Percentiles rank a stretch among this genome's conserved stretches.
Evolutionary conservation across 2,888 invertebrate genomes (phyloP).

Genomic region (Colostygia pectinataria): DNA sequence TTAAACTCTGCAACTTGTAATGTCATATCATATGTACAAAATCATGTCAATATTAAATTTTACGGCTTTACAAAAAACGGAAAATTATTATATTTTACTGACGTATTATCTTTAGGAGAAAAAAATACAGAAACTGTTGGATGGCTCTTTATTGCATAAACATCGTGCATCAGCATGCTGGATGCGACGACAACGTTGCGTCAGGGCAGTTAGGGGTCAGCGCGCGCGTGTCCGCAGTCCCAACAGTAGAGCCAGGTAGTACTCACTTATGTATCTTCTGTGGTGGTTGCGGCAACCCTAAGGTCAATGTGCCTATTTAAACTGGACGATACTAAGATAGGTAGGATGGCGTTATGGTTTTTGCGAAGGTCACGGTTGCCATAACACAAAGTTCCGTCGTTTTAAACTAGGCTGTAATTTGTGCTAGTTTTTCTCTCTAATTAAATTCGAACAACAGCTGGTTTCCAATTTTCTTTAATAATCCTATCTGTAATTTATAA

Average conservation of each 20-base stretch:
- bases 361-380: conserved; percentile 20
- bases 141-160: conserved; percentile 42
- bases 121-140: not conserved
- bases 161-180: conserved; percentile 50
- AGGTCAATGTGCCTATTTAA: conserved; percentile 73
- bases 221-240: conserved; percentile 60
- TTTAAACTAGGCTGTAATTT: not conserved
- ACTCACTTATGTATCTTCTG: conserved; percentile 7
- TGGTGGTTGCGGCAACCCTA: conserved; percentile 55
- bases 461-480: no score
- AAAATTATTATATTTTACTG: no score
- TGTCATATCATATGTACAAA: no score
- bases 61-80: no score
- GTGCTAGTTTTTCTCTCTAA: not conserved
- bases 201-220: conserved; percentile 66
- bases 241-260: conserved; percentile 35
- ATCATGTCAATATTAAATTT: no score
- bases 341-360: conserved; percentile 13
- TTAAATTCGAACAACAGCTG: no score
- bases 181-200: conserved; percentile 61
- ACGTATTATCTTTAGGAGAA: no score
- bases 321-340: conserved; percentile 44
- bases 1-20: no score
- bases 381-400: conserved; percentile 5
- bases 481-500: no score